Conservation (phyloP, 2,797 vertebrate species). For the Champsocephalus esox region DNA sequence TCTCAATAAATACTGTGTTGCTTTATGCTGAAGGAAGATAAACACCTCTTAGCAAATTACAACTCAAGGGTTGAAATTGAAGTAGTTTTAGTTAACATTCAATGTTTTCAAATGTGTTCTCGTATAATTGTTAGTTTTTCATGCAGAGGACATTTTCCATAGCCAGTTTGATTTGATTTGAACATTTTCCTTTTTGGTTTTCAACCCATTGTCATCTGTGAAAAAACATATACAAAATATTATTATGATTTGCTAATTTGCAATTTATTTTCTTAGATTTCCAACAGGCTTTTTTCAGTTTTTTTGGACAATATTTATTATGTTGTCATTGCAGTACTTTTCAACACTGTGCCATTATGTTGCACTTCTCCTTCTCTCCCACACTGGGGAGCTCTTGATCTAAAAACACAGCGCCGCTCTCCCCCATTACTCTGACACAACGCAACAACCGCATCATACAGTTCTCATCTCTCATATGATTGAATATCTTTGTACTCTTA, state of each 20-base stretch:
- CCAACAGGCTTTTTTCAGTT: background rate
- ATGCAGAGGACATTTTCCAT: background rate
- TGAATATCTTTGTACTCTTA: conserved; percentile 28
- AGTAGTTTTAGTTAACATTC: background rate
- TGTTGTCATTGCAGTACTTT: background rate
- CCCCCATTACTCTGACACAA: background rate
- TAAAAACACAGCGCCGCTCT: conserved; percentile 31
- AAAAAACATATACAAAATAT: background rate
- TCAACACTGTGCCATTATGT: background rate
- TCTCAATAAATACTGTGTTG: background rate
- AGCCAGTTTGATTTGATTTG: background rate
- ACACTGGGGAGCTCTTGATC: conserved; percentile 75
- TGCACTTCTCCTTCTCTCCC: conserved; percentile 48
- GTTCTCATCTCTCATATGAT: conserved; percentile 31
- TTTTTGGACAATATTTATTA: background rate
- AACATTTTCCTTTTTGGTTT: background rate
- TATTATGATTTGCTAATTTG: background rate
- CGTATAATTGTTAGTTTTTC: background rate
- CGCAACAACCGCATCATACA: background rate
- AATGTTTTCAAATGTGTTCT: background rate
- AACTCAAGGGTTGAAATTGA: background rate
- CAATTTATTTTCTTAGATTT: background rate
- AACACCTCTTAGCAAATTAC: background rate
- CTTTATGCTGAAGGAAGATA: background rate
- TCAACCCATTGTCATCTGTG: background rate